phyloP scores from a whole-genome alignment of 2,113 vertebrate species.

The Carassius carassius region DNA sequence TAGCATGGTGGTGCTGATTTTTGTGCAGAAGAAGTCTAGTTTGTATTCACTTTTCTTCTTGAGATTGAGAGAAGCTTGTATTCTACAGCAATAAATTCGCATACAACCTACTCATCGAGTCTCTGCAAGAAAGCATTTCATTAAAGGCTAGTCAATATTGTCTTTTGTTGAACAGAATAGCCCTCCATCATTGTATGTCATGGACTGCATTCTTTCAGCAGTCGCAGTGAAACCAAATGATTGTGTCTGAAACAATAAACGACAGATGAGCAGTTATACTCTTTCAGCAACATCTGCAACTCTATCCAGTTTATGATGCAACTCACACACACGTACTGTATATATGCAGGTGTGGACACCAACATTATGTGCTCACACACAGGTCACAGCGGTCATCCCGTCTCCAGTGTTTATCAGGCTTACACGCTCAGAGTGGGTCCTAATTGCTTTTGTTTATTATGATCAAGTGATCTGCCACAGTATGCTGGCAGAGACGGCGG shows the following conservation, averaged over 20 bases:
- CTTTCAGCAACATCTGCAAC: conserved; percentile 36
- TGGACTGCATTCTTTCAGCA: neutral
- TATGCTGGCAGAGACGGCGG: neutral
- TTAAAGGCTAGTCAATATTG: neutral
- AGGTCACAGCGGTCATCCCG: conserved; percentile 40
- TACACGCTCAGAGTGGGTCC: neutral
- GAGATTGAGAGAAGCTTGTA: neutral
- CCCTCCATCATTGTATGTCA: neutral
- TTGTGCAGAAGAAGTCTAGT: neutral
- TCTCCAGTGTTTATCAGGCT: conserved; percentile 46
- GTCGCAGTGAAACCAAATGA: conserved; percentile 13
- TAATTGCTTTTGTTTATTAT: conserved; percentile 35
- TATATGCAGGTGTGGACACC: neutral
- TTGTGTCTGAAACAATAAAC: conserved; percentile 41
- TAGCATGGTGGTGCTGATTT: neutral
- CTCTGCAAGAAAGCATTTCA: neutral
- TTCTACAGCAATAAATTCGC: neutral
- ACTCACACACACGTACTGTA: conserved; percentile 1
- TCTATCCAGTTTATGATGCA: conserved; percentile 46
- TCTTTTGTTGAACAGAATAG: neutral
- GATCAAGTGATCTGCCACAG: conserved; percentile 43
- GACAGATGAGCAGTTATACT: conserved; percentile 30
- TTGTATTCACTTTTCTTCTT: too few relatives aligned
- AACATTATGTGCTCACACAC: neutral
- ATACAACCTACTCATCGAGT: neutral